Evolutionary conservation across 2,797 vertebrate genomes (phyloP).

Genomic region (Arremon brunneinucha): DNA sequence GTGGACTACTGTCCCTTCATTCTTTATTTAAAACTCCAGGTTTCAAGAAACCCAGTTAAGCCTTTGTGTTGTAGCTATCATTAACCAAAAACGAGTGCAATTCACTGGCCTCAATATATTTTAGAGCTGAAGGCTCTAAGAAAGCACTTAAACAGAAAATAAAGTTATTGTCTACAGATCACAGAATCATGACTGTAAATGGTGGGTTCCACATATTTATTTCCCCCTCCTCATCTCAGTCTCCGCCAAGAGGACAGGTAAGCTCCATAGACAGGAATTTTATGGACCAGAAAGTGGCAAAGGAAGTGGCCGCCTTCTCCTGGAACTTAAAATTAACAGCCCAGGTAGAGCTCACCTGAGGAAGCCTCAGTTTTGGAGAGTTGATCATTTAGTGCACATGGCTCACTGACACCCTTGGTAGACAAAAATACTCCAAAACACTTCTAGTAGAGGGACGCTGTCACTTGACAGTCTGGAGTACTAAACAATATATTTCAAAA

Average conservation of each 20-base stretch:
- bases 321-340: background rate
- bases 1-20: background rate
- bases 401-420: background rate
- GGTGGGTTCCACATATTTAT: background rate
- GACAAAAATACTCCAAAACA: background rate
- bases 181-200: background rate
- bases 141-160: background rate
- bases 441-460: background rate
- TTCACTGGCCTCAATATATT: background rate
- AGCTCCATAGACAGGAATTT: background rate
- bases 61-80: background rate
- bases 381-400: background rate
- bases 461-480: background rate
- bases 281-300: background rate
- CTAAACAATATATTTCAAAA: background rate
- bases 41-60: background rate
- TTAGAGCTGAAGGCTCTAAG: background rate
- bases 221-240: background rate
- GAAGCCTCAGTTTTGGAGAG: background rate
- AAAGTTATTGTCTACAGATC: background rate
- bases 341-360: background rate
- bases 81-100: background rate
- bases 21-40: background rate
- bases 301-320: background rate
- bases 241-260: background rate